These are phyloP conservation scores for Pyrocoelia pectoralis DNA, from an alignment of 2,888 invertebrate genomes.

Conservation along the genomic window DNA sequence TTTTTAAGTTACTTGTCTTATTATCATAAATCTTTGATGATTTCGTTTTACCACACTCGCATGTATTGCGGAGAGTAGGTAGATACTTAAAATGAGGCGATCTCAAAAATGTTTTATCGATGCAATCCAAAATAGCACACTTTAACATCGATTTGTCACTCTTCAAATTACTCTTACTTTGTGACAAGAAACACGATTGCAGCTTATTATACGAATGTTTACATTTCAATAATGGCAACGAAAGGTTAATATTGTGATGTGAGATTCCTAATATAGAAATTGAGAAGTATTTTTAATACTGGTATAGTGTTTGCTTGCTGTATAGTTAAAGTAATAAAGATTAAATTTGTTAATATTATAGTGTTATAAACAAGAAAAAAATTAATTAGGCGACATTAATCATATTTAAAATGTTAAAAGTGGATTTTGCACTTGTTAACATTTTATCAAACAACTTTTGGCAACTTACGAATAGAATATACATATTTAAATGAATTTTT, in stretches of 20 bases:
- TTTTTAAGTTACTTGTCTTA: not conserved
- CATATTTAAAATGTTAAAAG: slow-evolving; percentile 24
- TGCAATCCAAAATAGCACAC: not conserved
- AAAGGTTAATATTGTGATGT: too few species aligned
- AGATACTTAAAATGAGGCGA: not conserved
- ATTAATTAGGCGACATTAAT: not conserved
- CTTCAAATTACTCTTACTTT: not conserved
- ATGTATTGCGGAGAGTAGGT: not conserved
- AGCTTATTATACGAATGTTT: not conserved
- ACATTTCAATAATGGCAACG: not conserved
- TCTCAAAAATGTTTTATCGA: not conserved
- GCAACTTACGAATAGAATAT: slow-evolving; percentile 6
- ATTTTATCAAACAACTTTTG: slow-evolving; percentile 25
- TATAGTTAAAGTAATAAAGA: not conserved
- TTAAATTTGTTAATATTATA: not conserved
- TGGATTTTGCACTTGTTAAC: slow-evolving; percentile 22
- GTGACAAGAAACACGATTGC: not conserved
- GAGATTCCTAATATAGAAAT: too few species aligned
- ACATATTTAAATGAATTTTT: not conserved
- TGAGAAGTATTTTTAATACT: too few species aligned
- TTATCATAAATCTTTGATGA: not conserved
- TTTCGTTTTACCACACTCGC: not conserved
- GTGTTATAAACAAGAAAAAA: not conserved
- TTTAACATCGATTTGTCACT: slow-evolving; percentile 1
- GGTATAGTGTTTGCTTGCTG: too few species aligned